phyloP scores from a whole-genome alignment of 2,113 vertebrate species.

The Rhagologus leucostigma region DNA sequence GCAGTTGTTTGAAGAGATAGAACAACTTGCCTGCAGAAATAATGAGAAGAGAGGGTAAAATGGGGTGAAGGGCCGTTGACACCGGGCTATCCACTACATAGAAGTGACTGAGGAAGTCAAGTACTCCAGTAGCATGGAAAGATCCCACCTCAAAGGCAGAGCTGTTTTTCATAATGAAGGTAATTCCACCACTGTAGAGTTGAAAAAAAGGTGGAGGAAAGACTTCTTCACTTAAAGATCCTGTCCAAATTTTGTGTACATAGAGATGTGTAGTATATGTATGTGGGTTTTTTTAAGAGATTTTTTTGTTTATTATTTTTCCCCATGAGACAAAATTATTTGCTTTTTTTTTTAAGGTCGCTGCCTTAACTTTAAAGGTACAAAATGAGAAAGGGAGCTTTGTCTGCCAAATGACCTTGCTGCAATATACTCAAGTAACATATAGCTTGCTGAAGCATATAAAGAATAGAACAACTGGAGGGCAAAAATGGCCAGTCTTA shows the following conservation, averaged over 20 bases:
- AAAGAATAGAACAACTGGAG: not conserved
- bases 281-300: not conserved
- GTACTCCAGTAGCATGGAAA: not conserved
- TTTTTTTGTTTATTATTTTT: not conserved
- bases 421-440: not conserved
- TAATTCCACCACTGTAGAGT: not conserved
- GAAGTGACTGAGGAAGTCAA: not conserved
- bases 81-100: not conserved
- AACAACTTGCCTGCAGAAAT: not conserved
- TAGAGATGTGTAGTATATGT: not conserved
- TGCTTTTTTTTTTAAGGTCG: not conserved
- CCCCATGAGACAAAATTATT: not conserved
- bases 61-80: not conserved
- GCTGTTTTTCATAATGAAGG: not conserved
- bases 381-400: not conserved
- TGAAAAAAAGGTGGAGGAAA: not conserved
- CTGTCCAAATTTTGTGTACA: not conserved
- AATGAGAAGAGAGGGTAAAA: not conserved
- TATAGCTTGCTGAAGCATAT: not conserved
- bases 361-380: not conserved
- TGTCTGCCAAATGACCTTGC: not conserved
- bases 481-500: not conserved
- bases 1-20: not conserved
- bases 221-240: not conserved
- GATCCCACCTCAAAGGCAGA: not conserved